These are phyloP conservation scores for Xiphydria camelus DNA, from an alignment of 2,888 invertebrate species.

Conservation along the genomic window DNA sequence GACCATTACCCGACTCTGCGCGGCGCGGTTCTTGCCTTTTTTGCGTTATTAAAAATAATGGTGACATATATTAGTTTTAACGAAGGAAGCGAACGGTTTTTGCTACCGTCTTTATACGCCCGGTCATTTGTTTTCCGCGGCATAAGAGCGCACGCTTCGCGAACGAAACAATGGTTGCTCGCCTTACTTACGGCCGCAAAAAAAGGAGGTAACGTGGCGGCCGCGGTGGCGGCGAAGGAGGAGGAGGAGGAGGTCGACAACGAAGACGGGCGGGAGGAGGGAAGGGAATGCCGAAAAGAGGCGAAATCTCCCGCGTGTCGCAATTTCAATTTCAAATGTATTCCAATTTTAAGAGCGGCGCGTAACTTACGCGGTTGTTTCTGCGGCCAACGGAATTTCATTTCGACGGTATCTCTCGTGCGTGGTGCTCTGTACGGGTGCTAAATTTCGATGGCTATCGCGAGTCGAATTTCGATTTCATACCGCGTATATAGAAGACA, in stretches of 20 bases:
- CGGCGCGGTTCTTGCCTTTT: conserved; percentile 16
- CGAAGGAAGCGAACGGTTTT: conserved; percentile 42
- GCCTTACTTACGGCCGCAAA: conserved; percentile 26
- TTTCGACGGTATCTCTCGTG: too few species aligned
- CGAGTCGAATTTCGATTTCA: too few species aligned
- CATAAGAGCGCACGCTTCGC: conserved; percentile 24
- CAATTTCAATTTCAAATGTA: conserved; percentile 44
- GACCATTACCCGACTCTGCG: conserved; percentile 25
- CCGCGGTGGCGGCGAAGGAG: conserved; percentile 6
- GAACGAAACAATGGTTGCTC: conserved; percentile 40
- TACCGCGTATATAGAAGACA: too few species aligned
- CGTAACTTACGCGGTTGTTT: too few species aligned
- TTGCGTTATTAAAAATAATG: conserved; percentile 52
- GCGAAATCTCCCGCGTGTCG: conserved; percentile 18
- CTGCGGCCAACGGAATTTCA: too few species aligned
- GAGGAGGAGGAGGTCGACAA: conserved; percentile 11
- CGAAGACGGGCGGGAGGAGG: conserved; percentile 15
- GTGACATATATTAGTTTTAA: conserved; percentile 54
- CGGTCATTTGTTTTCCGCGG: conserved; percentile 46
- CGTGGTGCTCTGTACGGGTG: too few species aligned
- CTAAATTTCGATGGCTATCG: too few species aligned
- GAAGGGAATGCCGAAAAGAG: conserved; percentile 12
- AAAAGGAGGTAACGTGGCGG: conserved; percentile 6
- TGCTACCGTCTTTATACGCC: conserved; percentile 42
- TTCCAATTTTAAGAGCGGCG: too few species aligned